These are phyloP conservation scores for Dipodomys ordii DNA, from an alignment of 2,113 vertebrate genomes.

Conservation along the genomic window DNA sequence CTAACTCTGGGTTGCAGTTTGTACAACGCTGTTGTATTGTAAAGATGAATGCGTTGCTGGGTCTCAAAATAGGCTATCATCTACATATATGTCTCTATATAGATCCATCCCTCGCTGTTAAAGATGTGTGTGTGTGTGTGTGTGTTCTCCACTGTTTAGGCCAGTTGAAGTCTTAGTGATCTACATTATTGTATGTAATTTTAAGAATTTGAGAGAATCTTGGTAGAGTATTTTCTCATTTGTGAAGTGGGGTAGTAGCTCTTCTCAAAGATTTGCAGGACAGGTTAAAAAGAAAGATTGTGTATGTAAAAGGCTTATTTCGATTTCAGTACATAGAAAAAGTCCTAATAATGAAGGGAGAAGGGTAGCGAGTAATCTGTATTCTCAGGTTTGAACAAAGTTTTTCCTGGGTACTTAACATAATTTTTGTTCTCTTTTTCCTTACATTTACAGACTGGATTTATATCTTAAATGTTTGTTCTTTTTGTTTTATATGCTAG, in stretches of 20 bases:
- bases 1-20: background rate
- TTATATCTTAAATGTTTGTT: constrained; percentile 52
- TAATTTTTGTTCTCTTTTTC: background rate
- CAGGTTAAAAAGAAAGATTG: background rate
- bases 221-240: background rate
- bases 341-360: background rate
- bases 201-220: constrained; percentile 4
- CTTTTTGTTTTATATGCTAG: background rate
- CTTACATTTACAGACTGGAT: background rate
- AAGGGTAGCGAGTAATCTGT: background rate
- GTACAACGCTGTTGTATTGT: constrained; percentile 35
- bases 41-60: constrained; percentile 62
- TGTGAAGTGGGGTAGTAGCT: background rate
- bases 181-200: background rate
- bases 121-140: background rate
- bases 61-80: background rate
- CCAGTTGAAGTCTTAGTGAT: background rate
- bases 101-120: too few relatives aligned
- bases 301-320: background rate
- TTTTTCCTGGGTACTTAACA: background rate
- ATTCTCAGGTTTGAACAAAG: background rate
- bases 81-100: background rate
- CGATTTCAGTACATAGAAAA: background rate
- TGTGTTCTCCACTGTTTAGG: background rate
- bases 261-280: background rate